Conservation (phyloP, 2,888 invertebrate species). For the Drosophila silvestris region DNA sequence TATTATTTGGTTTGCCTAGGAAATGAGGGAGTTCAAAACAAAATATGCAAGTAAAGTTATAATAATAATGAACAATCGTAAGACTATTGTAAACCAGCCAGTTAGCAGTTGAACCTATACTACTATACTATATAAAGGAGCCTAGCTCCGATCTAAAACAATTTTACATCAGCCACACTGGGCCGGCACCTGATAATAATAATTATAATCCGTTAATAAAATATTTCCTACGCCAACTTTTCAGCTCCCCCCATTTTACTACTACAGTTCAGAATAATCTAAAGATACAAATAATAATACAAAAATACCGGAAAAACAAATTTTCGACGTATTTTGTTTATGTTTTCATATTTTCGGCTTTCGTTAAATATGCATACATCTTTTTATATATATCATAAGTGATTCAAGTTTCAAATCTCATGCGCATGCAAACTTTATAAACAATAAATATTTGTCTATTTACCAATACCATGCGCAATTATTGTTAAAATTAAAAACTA, state of each 20-base stretch:
- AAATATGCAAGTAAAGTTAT: constrained; percentile 13
- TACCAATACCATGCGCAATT: constrained; percentile 40
- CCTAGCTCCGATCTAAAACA: constrained; percentile 40
- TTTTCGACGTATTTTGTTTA: constrained; percentile 37
- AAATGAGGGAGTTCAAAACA: constrained; percentile 18
- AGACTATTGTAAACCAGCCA: constrained; percentile 56
- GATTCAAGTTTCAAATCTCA: constrained; percentile 31
- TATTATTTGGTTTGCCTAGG: constrained; percentile 15
- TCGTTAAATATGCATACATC: constrained; percentile 7
- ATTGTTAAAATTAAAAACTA: constrained; percentile 42
- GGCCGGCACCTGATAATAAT: constrained; percentile 19
- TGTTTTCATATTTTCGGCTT: constrained; percentile 27
- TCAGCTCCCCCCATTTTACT: constrained; percentile 36
- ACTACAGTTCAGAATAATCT: constrained; percentile 3
- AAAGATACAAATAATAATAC: neutral
- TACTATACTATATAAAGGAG: constrained; percentile 22
- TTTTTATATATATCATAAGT: constrained; percentile 29
- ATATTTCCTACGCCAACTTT: constrained; percentile 62
- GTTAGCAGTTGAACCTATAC: constrained; percentile 40
- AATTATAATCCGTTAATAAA: constrained; percentile 13
- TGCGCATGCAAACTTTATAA: constrained; percentile 15
- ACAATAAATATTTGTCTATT: constrained; percentile 38
- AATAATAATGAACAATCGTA: constrained; percentile 8
- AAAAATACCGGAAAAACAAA: neutral
- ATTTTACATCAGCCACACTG: constrained; percentile 26